Base-by-base conservation (phyloP, 2,113 vertebrate genomes). In the Pungitius pungitius region DNA sequence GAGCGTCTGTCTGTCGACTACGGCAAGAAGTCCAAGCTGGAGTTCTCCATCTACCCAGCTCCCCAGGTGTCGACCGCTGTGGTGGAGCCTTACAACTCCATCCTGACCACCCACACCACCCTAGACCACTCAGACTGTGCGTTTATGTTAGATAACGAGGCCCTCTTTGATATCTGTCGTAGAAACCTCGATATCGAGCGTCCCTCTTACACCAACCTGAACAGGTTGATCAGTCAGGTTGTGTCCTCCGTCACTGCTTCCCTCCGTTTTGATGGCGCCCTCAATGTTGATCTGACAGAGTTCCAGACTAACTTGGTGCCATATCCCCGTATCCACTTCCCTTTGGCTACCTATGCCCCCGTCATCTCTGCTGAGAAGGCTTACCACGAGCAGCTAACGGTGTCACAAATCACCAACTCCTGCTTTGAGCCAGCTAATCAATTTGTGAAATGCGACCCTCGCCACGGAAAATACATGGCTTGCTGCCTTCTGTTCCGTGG, bases 41-140 rank as follows among this genome's bases (percentile, higher is more conserved):
- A 95, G 86, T 94, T 94, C 87, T 94, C 93, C 83, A 94, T 94
- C 83, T 95, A 95, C 84, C 92, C 94, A 33, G 94, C 93, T 40
- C 93, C 93, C 20, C 93, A 94, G 75, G 93, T 95, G 71, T 95
- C 94, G 79, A 95, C 94, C 1, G 94, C 95, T 3, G 95, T 96
- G 71, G 95, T 96, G 85, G 95, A 96, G 89, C 95, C 95, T 83
- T 96, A 96, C 93, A 96, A 96, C 87, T 94, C 95, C 87, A 95
- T 96, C 91, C 93, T 96, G 72, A 96, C 94, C 70, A 77, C 75
- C 67, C 75, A 77, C 81, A 93, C 94, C 77, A 95, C 95, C 70
- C 86, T 95, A 71, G 96, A 96, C 92, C 96, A 94, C 90, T 93
- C 93, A 0, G 95, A 96, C 85, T 96, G 95, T 56, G 94, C 95